Evolutionary conservation across 2,888 invertebrate species (phyloP).

Genomic region (Aphodius granarius): DNA sequence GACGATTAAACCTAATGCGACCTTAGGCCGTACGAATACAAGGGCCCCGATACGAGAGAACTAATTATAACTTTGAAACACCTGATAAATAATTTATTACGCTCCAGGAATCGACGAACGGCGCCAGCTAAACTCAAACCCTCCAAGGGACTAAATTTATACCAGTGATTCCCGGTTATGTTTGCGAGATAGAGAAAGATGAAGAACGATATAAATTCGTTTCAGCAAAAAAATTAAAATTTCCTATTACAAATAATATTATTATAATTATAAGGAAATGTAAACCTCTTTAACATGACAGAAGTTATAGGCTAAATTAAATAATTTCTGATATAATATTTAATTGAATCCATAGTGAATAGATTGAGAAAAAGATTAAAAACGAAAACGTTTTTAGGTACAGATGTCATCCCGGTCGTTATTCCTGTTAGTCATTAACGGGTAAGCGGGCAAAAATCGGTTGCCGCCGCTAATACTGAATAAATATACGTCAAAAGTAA

Average conservation of each 20-base stretch:
- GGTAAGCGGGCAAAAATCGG: background rate
- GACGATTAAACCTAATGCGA: background rate
- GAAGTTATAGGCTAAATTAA: too few species aligned
- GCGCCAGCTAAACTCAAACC: background rate
- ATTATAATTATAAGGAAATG: too few species aligned
- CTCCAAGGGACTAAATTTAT: background rate
- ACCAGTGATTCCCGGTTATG: background rate
- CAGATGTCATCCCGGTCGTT: background rate
- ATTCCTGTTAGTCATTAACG: background rate
- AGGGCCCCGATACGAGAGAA: background rate
- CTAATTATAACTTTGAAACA: background rate
- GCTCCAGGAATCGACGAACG: background rate
- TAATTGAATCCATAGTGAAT: background rate
- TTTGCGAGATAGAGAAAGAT: background rate
- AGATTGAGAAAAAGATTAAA: background rate
- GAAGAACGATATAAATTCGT: background rate
- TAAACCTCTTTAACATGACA: too few species aligned
- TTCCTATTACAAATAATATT: too few species aligned
- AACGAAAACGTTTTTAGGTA: background rate
- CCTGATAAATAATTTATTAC: background rate
- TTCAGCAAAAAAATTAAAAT: background rate
- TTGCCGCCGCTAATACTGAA: background rate
- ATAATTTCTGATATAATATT: too few species aligned
- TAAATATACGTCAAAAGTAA: constrained; percentile 3
- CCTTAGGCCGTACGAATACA: background rate